phyloP scores from a whole-genome alignment of 2,113 vertebrate species.

The Artemisiospiza belli region DNA sequence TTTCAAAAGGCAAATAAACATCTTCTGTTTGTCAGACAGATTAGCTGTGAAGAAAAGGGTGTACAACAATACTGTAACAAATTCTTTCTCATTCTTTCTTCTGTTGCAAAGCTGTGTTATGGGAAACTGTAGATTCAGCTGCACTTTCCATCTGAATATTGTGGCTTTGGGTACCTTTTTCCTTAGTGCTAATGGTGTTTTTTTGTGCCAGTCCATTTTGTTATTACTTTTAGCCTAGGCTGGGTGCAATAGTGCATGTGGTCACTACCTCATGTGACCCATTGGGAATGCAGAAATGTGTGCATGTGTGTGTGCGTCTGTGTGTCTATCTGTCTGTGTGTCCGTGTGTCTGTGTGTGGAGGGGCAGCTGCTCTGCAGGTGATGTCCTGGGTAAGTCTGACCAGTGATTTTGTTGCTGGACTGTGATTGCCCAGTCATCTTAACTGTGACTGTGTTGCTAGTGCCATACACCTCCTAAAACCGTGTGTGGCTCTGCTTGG shows the following conservation, averaged over 20 bases:
- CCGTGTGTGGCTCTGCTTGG: not conserved
- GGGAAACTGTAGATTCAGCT: not conserved
- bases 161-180: not conserved
- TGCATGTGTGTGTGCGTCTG: fast-evolving
- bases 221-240: not conserved
- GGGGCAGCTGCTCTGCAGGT: not conserved
- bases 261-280: not conserved
- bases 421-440: not conserved
- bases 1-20: not conserved
- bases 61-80: not conserved
- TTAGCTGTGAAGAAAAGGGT: not conserved
- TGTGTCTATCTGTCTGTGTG: not conserved
- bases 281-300: not conserved
- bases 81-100: not conserved
- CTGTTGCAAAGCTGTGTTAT: not conserved
- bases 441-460: not conserved
- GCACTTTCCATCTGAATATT: not conserved
- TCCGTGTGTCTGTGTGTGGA: not conserved
- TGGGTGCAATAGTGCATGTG: not conserved
- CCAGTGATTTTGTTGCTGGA: not conserved
- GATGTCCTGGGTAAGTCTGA: not conserved
- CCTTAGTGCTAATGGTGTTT: not conserved
- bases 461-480: not conserved
- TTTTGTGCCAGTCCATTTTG: not conserved
- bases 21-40: not conserved